phyloP scores from a whole-genome alignment of 2,113 vertebrate genomes.

The Eptatretus burgeri region DNA sequence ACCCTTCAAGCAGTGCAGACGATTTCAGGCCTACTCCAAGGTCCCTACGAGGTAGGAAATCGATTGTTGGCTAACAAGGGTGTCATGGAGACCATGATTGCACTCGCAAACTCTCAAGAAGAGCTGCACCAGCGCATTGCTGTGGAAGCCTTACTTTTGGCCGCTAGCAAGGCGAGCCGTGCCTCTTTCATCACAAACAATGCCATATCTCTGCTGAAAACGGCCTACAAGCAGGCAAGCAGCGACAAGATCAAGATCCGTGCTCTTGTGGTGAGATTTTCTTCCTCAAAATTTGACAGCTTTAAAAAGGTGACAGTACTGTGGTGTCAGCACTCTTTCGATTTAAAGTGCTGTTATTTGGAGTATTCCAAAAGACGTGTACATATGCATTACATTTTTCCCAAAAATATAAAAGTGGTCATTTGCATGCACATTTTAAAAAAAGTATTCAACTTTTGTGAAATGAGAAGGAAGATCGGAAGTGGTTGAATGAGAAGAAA shows the following conservation, averaged over 20 bases:
- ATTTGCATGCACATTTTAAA: no score
- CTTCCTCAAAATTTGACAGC: no score
- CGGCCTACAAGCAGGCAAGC: slow-evolving; percentile 86
- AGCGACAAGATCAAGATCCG: slow-evolving; percentile 94
- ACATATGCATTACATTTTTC: no score
- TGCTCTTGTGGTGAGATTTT: slow-evolving; percentile 46
- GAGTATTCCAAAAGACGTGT: no score
- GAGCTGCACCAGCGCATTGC: slow-evolving; percentile 83
- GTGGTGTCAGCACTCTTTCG: no score
- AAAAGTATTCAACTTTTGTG: no score
- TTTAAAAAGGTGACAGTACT: no score
- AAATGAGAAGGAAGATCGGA: no score
- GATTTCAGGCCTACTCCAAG: slow-evolving; percentile 66
- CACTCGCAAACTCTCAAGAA: slow-evolving; percentile 49
- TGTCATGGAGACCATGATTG: slow-evolving; percentile 97
- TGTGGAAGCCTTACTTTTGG: slow-evolving; percentile 64
- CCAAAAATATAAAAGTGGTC: no score
- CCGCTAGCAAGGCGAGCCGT: slow-evolving; percentile 66
- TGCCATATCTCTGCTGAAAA: slow-evolving; percentile 49
- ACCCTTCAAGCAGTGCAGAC: slow-evolving; percentile 65
- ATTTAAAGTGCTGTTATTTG: no score
- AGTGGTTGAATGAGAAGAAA: no score
- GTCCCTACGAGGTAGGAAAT: slow-evolving; percentile 71
- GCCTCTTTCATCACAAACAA: slow-evolving; percentile 87
- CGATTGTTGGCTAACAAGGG: slow-evolving; percentile 45